phyloP scores from a whole-genome alignment of 1,140 invertebrate species.

The Linepithema humile region DNA sequence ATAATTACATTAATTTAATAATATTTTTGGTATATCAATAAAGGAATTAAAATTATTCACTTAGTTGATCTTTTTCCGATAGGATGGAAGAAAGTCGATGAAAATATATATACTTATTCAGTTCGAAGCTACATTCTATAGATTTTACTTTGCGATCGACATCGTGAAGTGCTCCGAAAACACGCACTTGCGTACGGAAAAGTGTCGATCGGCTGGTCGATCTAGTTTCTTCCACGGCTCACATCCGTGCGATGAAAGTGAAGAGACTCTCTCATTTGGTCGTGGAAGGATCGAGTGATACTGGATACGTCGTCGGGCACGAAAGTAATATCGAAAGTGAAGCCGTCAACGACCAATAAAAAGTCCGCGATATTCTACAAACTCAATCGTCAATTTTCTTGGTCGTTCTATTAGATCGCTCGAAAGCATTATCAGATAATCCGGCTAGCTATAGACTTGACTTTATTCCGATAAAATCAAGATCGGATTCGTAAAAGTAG shows the following conservation, averaged over 20 bases:
- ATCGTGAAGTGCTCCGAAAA: not conserved
- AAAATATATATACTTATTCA: not conserved
- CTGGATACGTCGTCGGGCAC: conserved; percentile 79
- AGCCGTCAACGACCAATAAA: conserved; percentile 70
- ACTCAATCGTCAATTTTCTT: conserved; percentile 64
- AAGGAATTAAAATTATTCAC: no score
- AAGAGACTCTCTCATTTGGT: conserved; percentile 77
- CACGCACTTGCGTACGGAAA: conserved; percentile 53
- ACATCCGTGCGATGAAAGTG: conserved; percentile 75
- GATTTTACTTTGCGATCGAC: not conserved
- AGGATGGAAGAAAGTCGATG: not conserved
- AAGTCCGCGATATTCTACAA: conserved; percentile 57
- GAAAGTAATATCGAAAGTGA: conserved; percentile 83
- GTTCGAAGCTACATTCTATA: not conserved
- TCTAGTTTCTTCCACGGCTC: conserved; percentile 74
- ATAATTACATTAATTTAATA: not conserved
- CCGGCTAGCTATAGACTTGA: not conserved
- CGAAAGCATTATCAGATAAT: conserved; percentile 20
- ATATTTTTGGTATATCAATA: not conserved
- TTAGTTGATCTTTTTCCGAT: not conserved
- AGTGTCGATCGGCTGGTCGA: conserved; percentile 71
- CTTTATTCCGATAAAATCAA: conserved; percentile 58
- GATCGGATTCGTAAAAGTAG: conserved; percentile 41
- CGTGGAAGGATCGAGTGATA: conserved; percentile 77
- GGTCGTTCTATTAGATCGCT: conserved; percentile 52